Base-by-base conservation (phyloP, 2,797 vertebrate genomes). In the Merluccius polli region DNA sequence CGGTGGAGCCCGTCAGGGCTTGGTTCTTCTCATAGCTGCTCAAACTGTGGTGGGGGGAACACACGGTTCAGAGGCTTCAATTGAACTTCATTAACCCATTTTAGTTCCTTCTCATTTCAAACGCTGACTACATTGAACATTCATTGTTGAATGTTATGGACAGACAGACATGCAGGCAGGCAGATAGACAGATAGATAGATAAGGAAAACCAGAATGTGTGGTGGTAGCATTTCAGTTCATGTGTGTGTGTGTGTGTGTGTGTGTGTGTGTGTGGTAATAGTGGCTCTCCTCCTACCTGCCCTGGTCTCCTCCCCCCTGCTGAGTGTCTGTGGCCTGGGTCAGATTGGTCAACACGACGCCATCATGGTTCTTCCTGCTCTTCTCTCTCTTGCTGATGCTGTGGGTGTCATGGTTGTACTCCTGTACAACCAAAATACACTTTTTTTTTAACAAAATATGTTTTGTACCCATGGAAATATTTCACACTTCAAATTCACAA, bases 1-100 rank as follows among this genome's bases (percentile, higher is more conserved):
- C 97, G 1, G 88, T 86, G 81, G 90, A 91, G 0, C 93, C 87
- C 0, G 94, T 93, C 82, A 92, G 95, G 0, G 92, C 90, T 92
- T 98, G 96, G 88, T 92, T 95, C 24, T 95, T 95, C 77, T 99
- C 97, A 0, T 95, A 96, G 92, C 97, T 99, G 94, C 96, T 97
- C 16, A 98, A 94, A 0, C 97, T 98, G 84, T 72, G 81, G 0
- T 3, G 1, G 44, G n/a, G 8, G 24, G 7, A 13, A 59, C 48
- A 21, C 36, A 15, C 41, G 33, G 33, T 35, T 44, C 44, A 48
- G 10, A 15, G 44, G 44, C 15, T 15, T 13, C 38, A 13, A 13
- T 13, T 41, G 5, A 1, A 41, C 38, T 41, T 15, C 11, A 10
- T n/a, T n/a, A n/a, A n/a, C n/a, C n/a, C n/a, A n/a, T 1, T 36